Evolutionary conservation across 2,113 vertebrate species (phyloP).

Genomic region (Pseudopodoces humilis): DNA sequence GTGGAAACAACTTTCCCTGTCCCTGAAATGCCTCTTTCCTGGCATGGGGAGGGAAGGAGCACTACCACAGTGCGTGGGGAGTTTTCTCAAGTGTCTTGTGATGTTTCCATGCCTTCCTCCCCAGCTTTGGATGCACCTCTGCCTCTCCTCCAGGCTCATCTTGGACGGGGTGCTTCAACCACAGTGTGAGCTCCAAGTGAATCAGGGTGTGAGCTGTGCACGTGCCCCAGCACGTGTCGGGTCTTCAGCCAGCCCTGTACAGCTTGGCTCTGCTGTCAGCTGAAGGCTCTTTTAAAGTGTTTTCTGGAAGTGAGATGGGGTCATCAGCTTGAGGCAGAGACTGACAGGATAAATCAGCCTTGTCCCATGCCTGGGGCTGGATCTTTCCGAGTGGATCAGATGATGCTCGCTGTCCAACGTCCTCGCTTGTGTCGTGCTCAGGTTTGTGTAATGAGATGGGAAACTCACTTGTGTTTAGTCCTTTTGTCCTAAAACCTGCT

Average conservation of each 20-base stretch:
- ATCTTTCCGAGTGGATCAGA: not conserved
- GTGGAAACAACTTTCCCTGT: not conserved
- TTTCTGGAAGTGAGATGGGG: not conserved
- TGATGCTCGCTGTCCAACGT: fast-evolving
- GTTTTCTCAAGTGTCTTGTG: not conserved
- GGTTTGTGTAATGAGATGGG: not conserved
- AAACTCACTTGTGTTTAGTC: not conserved
- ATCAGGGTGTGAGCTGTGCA: not conserved
- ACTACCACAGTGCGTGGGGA: not conserved
- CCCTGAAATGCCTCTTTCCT: not conserved
- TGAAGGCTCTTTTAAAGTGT: not conserved
- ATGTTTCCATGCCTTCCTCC: not conserved
- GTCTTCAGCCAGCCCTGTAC: conserved; percentile 9
- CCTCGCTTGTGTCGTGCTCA: not conserved
- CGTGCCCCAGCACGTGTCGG: not conserved
- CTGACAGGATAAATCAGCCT: conserved; percentile 20
- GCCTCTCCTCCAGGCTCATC: not conserved
- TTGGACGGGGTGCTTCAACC: not conserved
- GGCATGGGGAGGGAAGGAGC: not conserved
- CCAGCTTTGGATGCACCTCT: conserved; percentile 1
- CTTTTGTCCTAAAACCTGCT: not conserved
- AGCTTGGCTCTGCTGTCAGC: conserved; percentile 29
- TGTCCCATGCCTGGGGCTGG: not conserved
- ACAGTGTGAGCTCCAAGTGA: not conserved
- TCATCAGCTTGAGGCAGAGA: not conserved